phyloP scores from a whole-genome alignment of 2,113 vertebrate genomes.

The Cardinalis cardinalis region DNA sequence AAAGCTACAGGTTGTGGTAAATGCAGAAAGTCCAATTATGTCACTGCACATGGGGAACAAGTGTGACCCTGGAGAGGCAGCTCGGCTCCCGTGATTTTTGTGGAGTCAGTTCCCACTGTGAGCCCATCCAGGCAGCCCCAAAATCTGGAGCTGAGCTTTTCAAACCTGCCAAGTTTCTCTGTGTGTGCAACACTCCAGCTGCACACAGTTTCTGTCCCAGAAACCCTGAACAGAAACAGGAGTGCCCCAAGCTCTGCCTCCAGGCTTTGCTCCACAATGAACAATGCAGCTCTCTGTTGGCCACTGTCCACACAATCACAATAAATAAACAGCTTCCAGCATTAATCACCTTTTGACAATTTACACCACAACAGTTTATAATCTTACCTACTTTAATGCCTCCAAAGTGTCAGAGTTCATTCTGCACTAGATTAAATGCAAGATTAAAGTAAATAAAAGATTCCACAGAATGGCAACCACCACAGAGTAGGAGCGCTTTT shows the following conservation, averaged over 20 bases:
- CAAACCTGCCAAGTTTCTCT: background rate
- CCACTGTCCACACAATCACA: background rate
- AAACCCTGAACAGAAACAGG: background rate
- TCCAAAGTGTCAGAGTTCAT: background rate
- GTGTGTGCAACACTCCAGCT: background rate
- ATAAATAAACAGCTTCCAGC: background rate
- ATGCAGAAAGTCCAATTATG: background rate
- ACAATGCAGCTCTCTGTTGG: background rate
- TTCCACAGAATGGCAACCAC: background rate
- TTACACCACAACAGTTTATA: background rate
- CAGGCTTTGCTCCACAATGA: background rate
- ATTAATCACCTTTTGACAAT: background rate
- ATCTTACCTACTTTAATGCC: background rate
- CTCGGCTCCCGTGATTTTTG: background rate
- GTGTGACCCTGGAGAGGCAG: background rate
- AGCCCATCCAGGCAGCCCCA: background rate
- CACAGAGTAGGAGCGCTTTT: background rate
- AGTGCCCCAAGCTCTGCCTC: background rate
- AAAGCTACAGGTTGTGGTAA: background rate
- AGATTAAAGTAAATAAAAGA: background rate
- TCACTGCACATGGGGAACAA: background rate
- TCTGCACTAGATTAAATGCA: background rate
- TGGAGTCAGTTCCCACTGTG: background rate
- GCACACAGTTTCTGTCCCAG: background rate
- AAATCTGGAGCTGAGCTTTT: background rate